Conservation (phyloP, 1,140 invertebrate genomes). For the Argopecten irradians region DNA sequence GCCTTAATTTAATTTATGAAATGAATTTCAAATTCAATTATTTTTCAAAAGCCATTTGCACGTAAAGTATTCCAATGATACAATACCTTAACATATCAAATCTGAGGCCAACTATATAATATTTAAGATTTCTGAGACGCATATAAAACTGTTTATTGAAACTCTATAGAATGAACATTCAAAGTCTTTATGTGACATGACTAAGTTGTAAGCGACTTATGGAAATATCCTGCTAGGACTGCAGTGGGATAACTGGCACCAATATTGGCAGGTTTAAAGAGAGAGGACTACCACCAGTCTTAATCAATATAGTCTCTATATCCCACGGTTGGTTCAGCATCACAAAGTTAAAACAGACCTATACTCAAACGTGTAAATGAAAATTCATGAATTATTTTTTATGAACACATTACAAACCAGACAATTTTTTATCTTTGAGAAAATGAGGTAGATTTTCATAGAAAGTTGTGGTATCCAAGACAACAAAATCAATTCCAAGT, state of each 20-base stretch:
- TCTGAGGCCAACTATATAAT: neutral
- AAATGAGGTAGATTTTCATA: neutral
- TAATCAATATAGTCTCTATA: neutral
- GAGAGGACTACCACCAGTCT: neutral
- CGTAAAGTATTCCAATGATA: no score
- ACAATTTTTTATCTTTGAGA: neutral
- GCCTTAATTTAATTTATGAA: no score
- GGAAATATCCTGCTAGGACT: neutral
- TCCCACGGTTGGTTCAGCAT: neutral
- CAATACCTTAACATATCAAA: neutral
- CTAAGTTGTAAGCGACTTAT: neutral
- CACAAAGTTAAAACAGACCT: neutral
- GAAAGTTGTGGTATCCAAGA: no score
- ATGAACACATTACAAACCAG: neutral
- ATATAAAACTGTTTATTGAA: neutral
- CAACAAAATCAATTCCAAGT: no score
- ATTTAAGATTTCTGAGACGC: neutral
- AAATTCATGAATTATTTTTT: conserved; percentile 17
- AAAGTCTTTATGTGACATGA: neutral
- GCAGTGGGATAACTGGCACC: neutral
- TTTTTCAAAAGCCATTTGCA: no score
- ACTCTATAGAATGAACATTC: neutral
- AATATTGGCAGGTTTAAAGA: neutral
- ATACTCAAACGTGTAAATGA: neutral
- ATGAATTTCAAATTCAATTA: no score